Conservation (phyloP, 2,888 invertebrate genomes). For the Endotricha flammealis region DNA sequence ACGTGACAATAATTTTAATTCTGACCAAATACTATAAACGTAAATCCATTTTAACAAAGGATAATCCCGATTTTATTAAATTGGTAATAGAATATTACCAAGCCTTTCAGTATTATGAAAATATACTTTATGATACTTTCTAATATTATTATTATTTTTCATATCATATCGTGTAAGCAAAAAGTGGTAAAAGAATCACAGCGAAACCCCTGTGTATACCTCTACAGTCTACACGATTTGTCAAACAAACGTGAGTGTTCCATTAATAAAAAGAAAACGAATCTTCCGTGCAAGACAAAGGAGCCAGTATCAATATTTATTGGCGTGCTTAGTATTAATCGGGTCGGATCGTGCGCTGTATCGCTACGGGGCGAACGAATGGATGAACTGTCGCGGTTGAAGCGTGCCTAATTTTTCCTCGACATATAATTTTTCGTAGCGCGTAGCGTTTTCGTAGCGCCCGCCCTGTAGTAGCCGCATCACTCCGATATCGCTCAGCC, state of each 20-base stretch:
- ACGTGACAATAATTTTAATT: background rate
- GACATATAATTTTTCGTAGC: constrained; percentile 48
- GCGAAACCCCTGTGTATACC: constrained; percentile 13
- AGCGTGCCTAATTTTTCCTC: constrained; percentile 62
- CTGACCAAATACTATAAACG: background rate
- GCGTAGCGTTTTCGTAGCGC: constrained; percentile 36
- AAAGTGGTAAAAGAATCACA: constrained; percentile 8
- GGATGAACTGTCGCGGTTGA: constrained; percentile 66
- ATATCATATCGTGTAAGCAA: background rate
- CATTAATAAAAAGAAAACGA: constrained; percentile 71
- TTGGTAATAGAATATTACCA: background rate
- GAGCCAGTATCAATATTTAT: constrained; percentile 74
- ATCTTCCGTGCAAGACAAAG: constrained; percentile 72
- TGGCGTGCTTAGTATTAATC: constrained; percentile 76
- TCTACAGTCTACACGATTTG: constrained; percentile 54
- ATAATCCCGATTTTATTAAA: background rate
- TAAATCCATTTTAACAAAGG: background rate
- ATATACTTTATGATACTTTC: background rate
- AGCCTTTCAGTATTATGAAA: background rate
- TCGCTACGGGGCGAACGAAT: constrained; percentile 53
- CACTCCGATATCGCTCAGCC: constrained; percentile 38
- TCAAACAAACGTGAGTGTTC: constrained; percentile 63
- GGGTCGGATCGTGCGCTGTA: constrained; percentile 61
- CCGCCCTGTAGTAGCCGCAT: constrained; percentile 44
- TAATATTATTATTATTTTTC: constrained; percentile 2